A percentile compares a stretch with the other conserved stretches of the same genome.
Conservation (phyloP, 2,888 invertebrate genomes). For the Myopa tessellatipennis region DNA sequence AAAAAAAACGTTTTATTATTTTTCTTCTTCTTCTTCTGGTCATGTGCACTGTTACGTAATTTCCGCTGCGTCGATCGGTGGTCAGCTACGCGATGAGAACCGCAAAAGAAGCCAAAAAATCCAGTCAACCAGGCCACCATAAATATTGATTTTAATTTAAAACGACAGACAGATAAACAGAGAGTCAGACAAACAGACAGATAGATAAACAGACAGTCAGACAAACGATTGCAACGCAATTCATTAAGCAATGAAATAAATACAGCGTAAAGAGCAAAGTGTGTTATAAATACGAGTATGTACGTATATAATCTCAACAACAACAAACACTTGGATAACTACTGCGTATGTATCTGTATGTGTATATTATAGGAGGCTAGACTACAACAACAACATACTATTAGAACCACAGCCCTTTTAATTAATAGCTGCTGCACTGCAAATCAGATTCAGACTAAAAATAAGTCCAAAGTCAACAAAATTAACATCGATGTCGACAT, state of each 20-base stretch:
- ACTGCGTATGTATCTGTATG: background rate
- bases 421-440: background rate
- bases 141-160: slow-evolving; percentile 28
- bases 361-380: background rate
- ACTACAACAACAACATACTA: background rate
- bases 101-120: slow-evolving; percentile 19
- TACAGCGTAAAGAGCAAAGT: background rate
- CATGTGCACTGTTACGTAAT: background rate
- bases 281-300: background rate
- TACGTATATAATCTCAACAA: background rate
- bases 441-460: background rate
- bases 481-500: background rate
- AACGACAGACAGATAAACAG: slow-evolving; percentile 9
- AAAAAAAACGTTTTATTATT: no score
- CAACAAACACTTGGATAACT: background rate
- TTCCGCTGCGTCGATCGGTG: background rate
- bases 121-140: slow-evolving; percentile 9
- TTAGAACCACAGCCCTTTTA: background rate
- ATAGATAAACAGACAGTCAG: slow-evolving; percentile 6
- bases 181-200: no score
- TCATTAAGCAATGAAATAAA: background rate
- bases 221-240: background rate
- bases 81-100: background rate
- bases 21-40: background rate
- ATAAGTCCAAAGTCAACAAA: background rate